These are phyloP conservation scores for Phengaris arion DNA, from an alignment of 2,888 invertebrate species.

Conservation along the genomic window DNA sequence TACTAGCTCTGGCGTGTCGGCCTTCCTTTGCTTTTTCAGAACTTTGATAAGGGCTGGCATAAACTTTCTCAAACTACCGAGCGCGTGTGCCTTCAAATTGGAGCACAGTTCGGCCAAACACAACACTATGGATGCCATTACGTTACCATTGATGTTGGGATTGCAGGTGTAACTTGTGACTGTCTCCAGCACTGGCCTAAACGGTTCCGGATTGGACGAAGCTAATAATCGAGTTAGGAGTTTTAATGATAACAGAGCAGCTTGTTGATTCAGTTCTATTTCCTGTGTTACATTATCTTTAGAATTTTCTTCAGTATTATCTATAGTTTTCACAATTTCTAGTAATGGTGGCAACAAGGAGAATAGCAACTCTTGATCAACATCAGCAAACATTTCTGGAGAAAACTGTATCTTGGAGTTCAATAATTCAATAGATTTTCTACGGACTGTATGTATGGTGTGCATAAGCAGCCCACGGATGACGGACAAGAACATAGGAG, in stretches of 20 bases:
- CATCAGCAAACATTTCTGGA: constrained; percentile 79
- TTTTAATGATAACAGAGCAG: constrained; percentile 89
- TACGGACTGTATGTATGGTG: constrained; percentile 84
- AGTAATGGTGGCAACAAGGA: constrained; percentile 81
- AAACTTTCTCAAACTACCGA: constrained; percentile 86
- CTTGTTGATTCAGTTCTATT: constrained; percentile 86
- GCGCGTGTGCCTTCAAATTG: constrained; percentile 86
- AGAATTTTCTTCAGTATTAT: constrained; percentile 55
- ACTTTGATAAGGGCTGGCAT: constrained; percentile 87
- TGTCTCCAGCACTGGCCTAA: constrained; percentile 84
- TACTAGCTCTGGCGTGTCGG: constrained; percentile 80
- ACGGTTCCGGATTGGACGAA: constrained; percentile 82
- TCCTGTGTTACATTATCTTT: constrained; percentile 74
- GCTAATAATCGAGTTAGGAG: constrained; percentile 88
- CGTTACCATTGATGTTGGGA: constrained; percentile 76
- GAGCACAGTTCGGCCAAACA: constrained; percentile 89
- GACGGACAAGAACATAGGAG: constrained; percentile 88
- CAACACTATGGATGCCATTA: constrained; percentile 86
- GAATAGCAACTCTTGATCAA: constrained; percentile 73
- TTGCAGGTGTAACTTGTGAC: constrained; percentile 82
- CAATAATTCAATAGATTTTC: constrained; percentile 91
- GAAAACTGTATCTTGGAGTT: constrained; percentile 88
- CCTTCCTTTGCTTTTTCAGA: constrained; percentile 80
- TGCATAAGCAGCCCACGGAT: constrained; percentile 86
- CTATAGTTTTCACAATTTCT: constrained; percentile 78